Percentiles rank a stretch among this genome's conserved stretches.
Evolutionary conservation across 2,888 invertebrate species (phyloP).

Genomic region (Coelinius sp.): DNA sequence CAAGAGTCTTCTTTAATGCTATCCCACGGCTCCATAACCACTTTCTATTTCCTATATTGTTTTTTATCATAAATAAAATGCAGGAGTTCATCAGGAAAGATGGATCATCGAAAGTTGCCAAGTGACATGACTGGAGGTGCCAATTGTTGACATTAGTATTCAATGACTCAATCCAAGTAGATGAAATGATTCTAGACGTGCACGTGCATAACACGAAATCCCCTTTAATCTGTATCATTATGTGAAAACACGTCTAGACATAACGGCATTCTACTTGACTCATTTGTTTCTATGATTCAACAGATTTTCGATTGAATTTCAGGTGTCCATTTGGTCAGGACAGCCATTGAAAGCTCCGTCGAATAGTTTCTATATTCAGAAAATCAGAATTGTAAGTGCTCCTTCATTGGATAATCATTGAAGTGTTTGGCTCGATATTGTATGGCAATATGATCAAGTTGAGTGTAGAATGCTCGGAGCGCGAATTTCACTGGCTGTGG

Average conservation of each 20-base stretch:
- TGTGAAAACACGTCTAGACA: conserved; percentile 20
- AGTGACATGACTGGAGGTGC: not conserved
- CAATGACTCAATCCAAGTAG: not conserved
- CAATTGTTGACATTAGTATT: not conserved
- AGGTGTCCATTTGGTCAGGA: no score
- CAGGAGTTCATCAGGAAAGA: not conserved
- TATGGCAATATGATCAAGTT: conserved; percentile 1
- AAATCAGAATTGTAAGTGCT: no score
- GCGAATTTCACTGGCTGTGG: conserved; percentile 63
- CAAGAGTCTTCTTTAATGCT: conserved; percentile 5
- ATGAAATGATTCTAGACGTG: conserved; percentile 27
- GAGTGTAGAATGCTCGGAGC: conserved; percentile 51
- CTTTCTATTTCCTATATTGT: conserved; percentile 44
- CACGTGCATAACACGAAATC: conserved; percentile 11
- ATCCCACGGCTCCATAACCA: conserved; percentile 43
- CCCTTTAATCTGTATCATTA: conserved; percentile 17
- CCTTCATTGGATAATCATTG: no score
- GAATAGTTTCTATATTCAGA: no score
- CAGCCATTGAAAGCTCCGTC: no score
- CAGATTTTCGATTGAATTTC: not conserved
- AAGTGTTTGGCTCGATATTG: not conserved
- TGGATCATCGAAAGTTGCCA: not conserved
- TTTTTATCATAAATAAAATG: not conserved
- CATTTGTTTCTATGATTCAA: not conserved
- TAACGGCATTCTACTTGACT: not conserved